Percentiles rank a stretch among this genome's conserved stretches.
Evolutionary conservation across 2,797 vertebrate species (phyloP).

Genomic region (Atherinosoma microstoma): DNA sequence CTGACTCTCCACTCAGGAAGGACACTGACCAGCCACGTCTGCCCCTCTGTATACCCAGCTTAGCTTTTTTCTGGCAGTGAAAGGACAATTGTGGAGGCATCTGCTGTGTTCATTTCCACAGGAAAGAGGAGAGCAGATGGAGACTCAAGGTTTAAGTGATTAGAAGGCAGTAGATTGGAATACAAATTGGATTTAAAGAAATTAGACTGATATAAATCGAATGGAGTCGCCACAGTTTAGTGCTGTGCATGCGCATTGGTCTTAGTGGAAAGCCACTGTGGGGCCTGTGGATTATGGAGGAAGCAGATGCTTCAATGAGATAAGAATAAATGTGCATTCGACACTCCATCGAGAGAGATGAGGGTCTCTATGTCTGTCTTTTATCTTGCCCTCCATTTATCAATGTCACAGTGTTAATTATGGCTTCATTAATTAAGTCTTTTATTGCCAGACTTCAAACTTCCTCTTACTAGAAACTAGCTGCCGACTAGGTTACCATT

Average conservation of each 20-base stretch:
- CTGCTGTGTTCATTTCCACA: slow-evolving; percentile 89
- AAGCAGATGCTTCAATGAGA: slow-evolving; percentile 97
- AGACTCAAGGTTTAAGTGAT: slow-evolving; percentile 97
- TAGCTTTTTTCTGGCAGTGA: slow-evolving; percentile 82
- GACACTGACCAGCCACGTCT: slow-evolving; percentile 54
- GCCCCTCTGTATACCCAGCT: slow-evolving; percentile 36
- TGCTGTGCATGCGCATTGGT: slow-evolving; percentile 76
- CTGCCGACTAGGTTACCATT: slow-evolving; percentile 32
- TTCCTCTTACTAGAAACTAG: slow-evolving; percentile 72
- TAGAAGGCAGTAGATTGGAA: slow-evolving; percentile 98
- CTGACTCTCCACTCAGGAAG: slow-evolving; percentile 79
- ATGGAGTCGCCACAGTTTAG: slow-evolving; percentile 92
- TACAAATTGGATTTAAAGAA: slow-evolving; percentile 99
- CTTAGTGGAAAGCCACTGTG: slow-evolving; percentile 73
- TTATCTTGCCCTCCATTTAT: slow-evolving; percentile 95
- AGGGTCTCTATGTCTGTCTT: slow-evolving; percentile 85
- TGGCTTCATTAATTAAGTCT: slow-evolving; percentile 95
- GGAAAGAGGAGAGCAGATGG: slow-evolving; percentile 93
- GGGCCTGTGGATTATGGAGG: slow-evolving; percentile 90
- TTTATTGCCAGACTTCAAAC: slow-evolving; percentile 85
- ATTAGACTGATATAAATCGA: slow-evolving; percentile 99
- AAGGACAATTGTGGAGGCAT: slow-evolving; percentile 93
- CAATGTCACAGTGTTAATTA: slow-evolving; percentile 97
- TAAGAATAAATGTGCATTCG: slow-evolving; percentile 94
- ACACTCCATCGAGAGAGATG: slow-evolving; percentile 88